phyloP scores from a whole-genome alignment of 2,888 invertebrate genomes.

The Perizoma affinitatum region DNA sequence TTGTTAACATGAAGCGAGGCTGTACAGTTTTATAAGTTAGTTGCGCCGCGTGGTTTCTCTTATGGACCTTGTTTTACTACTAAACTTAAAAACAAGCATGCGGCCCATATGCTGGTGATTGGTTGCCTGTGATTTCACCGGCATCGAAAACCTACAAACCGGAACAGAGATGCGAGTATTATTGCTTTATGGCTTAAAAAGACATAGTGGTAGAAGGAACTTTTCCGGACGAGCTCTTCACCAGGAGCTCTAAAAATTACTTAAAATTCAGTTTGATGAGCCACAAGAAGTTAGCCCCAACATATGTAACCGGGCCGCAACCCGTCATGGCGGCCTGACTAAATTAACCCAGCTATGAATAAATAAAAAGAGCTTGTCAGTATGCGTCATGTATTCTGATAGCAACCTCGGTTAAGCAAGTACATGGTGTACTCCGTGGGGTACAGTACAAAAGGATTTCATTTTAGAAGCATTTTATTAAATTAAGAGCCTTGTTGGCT shows the following conservation, averaged over 20 bases:
- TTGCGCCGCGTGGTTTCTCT: neutral
- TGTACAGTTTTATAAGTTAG: slow-evolving; percentile 6
- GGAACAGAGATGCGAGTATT: neutral
- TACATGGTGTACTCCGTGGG: too few relatives aligned
- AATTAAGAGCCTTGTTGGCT: too few relatives aligned
- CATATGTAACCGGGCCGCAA: slow-evolving; percentile 11
- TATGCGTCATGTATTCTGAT: slow-evolving; percentile 15
- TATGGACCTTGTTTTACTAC: neutral
- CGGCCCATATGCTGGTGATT: too few relatives aligned
- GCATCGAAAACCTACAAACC: too few relatives aligned
- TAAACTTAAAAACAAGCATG: neutral
- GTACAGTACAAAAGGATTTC: too few relatives aligned
- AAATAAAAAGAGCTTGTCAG: slow-evolving; percentile 42
- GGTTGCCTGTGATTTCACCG: too few relatives aligned
- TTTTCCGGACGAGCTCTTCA: too few relatives aligned
- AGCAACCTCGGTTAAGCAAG: neutral
- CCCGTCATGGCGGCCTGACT: slow-evolving; percentile 37
- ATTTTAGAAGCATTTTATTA: too few relatives aligned
- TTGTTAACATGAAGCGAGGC: slow-evolving; percentile 14
- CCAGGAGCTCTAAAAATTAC: too few relatives aligned
- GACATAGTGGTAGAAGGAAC: too few relatives aligned
- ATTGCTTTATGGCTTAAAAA: too few relatives aligned
- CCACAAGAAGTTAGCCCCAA: neutral
- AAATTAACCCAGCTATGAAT: slow-evolving; percentile 47
- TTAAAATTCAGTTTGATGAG: too few relatives aligned